These are phyloP conservation scores for Arenicola marina DNA, from an alignment of 2,888 invertebrate genomes.

Conservation along the genomic window DNA sequence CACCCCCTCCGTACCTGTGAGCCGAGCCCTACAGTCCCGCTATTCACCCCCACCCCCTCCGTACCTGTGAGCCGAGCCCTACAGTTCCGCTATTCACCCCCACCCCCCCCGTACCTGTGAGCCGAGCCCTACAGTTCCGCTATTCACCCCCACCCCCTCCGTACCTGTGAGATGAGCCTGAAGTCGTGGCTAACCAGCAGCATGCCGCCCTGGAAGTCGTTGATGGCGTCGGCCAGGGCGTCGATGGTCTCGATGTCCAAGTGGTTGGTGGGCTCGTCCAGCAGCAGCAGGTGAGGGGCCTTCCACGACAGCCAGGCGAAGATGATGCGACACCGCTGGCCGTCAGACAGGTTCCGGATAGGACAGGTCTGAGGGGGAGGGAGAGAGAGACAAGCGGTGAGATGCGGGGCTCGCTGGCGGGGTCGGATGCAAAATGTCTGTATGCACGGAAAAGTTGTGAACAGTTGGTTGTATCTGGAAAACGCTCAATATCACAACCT, in stretches of 20 bases:
- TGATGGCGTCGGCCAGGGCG: conserved; percentile 95
- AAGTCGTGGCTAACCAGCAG: conserved; percentile 99
- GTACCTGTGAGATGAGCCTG: conserved; percentile 95
- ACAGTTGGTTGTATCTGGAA: no score
- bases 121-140: conserved; percentile 87
- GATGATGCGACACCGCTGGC: conserved; percentile 96
- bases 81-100: background rate
- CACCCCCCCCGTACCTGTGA: conserved; percentile 75
- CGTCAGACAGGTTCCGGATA: conserved; percentile 93
- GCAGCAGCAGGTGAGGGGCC: conserved; percentile 84
- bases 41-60: no score
- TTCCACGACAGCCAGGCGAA: conserved; percentile 99
- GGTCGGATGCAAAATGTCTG: background rate
- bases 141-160: background rate
- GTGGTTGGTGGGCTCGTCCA: conserved; percentile 68
- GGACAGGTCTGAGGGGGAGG: conserved; percentile 89
- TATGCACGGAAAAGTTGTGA: no score
- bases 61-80: no score
- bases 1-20: no score
- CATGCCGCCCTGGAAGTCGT: conserved; percentile 98
- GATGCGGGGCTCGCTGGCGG: background rate
- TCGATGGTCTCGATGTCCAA: conserved; percentile 79
- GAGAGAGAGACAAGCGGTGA: background rate
- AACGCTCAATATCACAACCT: no score
- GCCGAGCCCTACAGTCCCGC: no score